Percentiles rank a stretch among this genome's conserved stretches.
Evolutionary conservation across 2,797 vertebrate genomes (phyloP).

Genomic region (Coracias cyanogaster): DNA sequence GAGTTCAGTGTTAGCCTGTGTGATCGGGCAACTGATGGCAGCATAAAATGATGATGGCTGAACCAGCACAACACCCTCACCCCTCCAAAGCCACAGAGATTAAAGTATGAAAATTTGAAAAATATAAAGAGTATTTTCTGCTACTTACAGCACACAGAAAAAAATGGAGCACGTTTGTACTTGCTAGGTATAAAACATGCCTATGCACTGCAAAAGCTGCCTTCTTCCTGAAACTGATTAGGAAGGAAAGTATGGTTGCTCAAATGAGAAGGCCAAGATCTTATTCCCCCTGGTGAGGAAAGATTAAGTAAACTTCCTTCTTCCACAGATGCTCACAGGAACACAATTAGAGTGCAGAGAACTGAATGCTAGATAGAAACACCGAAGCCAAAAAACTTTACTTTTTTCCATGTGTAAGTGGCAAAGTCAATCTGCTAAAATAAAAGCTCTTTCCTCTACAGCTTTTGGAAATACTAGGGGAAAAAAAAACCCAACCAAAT

Average conservation of each 20-base stretch:
- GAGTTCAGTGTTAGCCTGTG: no score
- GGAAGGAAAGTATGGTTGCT: not conserved
- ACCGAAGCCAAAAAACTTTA: not conserved
- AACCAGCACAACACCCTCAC: not conserved
- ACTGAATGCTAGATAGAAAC: not conserved
- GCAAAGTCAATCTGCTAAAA: not conserved
- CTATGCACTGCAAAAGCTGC: not conserved
- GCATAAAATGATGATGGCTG: no score
- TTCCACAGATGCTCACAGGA: not conserved
- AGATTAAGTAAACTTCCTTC: not conserved
- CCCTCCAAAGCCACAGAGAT: not conserved
- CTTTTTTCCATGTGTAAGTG: not conserved
- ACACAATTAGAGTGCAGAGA: not conserved
- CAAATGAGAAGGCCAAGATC: not conserved
- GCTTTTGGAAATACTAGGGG: not conserved
- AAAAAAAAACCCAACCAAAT: not conserved
- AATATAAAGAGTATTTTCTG: not conserved
- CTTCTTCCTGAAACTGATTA: not conserved
- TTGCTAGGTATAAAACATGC: not conserved
- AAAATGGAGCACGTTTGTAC: not conserved
- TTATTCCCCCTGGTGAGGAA: not conserved
- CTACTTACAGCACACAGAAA: not conserved
- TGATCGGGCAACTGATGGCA: no score
- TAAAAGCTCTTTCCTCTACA: not conserved
- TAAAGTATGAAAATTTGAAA: not conserved